These are phyloP conservation scores for Fregetta grallaria DNA, from an alignment of 2,113 vertebrate species.

Conservation along the genomic window DNA sequence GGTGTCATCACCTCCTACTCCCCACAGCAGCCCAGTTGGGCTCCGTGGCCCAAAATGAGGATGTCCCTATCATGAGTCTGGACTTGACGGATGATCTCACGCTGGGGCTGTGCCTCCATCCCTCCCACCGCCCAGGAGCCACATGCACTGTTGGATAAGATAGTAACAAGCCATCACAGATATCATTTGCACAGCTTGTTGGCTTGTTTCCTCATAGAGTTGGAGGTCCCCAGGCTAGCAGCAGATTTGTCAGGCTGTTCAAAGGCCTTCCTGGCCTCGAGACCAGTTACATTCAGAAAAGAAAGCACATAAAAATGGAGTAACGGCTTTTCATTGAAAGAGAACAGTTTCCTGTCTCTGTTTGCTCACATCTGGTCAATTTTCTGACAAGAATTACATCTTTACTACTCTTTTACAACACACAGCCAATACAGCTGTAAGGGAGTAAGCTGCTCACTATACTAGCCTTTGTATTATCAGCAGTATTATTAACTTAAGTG, in stretches of 20 bases:
- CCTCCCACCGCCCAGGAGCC: background rate
- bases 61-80: background rate
- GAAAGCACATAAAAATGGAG: background rate
- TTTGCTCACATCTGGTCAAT: slow-evolving; percentile 15
- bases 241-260: background rate
- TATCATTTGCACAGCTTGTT: background rate
- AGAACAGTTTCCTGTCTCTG: slow-evolving; percentile 14
- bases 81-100: background rate
- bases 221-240: background rate
- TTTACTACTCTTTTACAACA: background rate
- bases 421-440: background rate
- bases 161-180: background rate
- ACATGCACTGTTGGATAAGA: background rate
- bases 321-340: background rate
- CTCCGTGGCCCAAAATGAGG: background rate
- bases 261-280: background rate
- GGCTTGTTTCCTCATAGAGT: background rate
- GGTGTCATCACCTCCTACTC: background rate
- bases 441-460: background rate
- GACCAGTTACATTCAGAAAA: background rate
- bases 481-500: background rate
- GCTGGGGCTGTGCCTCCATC: background rate
- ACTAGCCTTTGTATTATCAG: background rate
- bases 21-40: background rate
- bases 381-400: slow-evolving; percentile 3